Conservation (phyloP, 2,797 vertebrate species). For the Pseudopleuronectes americanus region DNA sequence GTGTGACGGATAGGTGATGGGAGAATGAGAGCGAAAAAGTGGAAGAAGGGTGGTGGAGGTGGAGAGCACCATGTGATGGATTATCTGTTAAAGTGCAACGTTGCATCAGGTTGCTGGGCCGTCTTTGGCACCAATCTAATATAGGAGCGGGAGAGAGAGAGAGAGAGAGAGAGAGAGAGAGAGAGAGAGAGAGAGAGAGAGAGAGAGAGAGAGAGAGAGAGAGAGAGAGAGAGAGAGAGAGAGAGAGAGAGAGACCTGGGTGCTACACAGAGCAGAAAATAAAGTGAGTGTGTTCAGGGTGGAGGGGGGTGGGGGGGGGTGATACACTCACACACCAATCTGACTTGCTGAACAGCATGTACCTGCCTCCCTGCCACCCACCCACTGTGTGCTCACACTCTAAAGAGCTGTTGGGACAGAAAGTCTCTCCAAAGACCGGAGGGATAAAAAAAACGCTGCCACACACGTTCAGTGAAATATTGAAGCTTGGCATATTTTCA, state of each 20-base stretch:
- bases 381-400: conserved; percentile 40
- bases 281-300: not conserved
- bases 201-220: too few relatives aligned
- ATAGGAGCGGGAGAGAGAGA: conserved; percentile 67
- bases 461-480: conserved; percentile 10
- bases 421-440: conserved; percentile 17
- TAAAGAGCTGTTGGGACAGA: conserved; percentile 29
- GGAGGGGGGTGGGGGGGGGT: conserved; percentile 10
- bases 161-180: not conserved
- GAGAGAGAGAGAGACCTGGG: conserved; percentile 48
- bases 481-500: conserved; percentile 2
- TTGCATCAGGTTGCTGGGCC: conserved; percentile 69
- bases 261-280: conserved; percentile 54
- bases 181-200: too few relatives aligned
- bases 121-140: conserved; percentile 73
- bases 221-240: too few relatives aligned
- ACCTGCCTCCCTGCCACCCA: conserved; percentile 39
- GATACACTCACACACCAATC: conserved; percentile 38
- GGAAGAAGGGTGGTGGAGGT: conserved; percentile 1
- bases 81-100: conserved; percentile 74
- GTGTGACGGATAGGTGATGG: conserved; percentile 32
- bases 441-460: conserved; percentile 25
- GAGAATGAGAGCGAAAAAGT: not conserved
- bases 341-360: conserved; percentile 48
- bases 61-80: conserved; percentile 65